Conservation (phyloP, 1,140 invertebrate species). For the Drosophila sp. region DNA sequence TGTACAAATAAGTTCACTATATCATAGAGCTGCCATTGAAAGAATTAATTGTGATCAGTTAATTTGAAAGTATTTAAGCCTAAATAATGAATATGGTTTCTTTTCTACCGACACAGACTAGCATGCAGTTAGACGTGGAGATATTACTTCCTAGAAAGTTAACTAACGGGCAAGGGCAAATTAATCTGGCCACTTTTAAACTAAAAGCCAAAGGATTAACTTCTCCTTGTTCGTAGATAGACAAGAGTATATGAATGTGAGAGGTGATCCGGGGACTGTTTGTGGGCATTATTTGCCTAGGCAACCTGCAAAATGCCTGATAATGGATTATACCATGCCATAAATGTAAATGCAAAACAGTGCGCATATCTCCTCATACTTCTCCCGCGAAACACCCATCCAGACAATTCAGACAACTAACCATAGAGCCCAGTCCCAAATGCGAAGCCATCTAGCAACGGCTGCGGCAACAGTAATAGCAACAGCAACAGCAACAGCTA, state of each 20-base stretch:
- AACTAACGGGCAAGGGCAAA: conserved; percentile 50
- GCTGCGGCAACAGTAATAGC: conserved; percentile 1
- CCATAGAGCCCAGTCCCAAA: conserved; percentile 23
- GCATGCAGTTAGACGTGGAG: background rate
- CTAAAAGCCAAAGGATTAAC: conserved; percentile 72
- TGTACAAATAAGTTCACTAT: too few species aligned
- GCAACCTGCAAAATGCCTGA: conserved; percentile 82
- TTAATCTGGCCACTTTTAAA: conserved; percentile 78
- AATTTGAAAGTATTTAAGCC: too few species aligned
- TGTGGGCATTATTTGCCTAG: conserved; percentile 73
- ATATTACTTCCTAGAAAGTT: conserved; percentile 51
- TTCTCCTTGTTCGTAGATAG: conserved; percentile 26
- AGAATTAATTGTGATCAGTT: too few species aligned
- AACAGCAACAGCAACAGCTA: conserved; percentile 21
- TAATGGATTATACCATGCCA: conserved; percentile 82
- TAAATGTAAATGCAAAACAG: conserved; percentile 76
- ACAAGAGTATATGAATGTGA: background rate
- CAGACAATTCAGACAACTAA: conserved; percentile 17
- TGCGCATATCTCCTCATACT: conserved; percentile 32
- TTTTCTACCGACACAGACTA: too few species aligned
- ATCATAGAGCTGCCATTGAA: too few species aligned
- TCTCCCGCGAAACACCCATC: conserved; percentile 18
- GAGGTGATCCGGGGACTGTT: background rate
- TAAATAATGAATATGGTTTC: too few species aligned
- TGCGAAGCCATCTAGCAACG: conserved; percentile 44